Conservation (phyloP, 1,140 invertebrate genomes). For the Rhizoglyphus robini region DNA sequence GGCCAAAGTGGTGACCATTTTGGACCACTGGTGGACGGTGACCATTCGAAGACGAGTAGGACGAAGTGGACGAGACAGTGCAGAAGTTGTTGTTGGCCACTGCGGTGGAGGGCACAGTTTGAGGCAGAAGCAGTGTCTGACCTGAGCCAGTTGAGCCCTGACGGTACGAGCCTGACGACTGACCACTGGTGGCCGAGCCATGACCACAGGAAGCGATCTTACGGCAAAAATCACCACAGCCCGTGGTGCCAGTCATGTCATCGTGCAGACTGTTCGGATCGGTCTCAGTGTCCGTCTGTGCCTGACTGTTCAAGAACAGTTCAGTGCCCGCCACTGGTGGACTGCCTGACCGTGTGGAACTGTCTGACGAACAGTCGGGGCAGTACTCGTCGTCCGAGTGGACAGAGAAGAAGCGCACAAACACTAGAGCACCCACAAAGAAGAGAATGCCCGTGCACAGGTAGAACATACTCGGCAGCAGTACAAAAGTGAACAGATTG, state of each 20-base stretch:
- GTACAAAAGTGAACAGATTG: constrained; percentile 70
- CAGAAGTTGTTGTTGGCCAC: not conserved
- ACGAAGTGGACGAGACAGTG: not conserved
- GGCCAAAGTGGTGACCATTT: not conserved
- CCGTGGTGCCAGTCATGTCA: too few species aligned
- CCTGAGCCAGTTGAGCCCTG: not conserved
- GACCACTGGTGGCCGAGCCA: too few species aligned
- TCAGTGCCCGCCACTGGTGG: too few species aligned
- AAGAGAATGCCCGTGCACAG: constrained; percentile 86
- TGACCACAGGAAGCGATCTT: too few species aligned
- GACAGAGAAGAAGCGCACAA: not conserved
- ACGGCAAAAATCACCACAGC: not conserved
- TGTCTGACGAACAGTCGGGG: not conserved
- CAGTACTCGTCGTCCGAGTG: not conserved
- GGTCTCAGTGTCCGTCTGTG: too few species aligned
- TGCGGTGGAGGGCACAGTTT: not conserved
- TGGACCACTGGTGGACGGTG: not conserved
- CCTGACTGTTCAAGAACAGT: too few species aligned
- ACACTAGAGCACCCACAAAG: constrained; percentile 61
- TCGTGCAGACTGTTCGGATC: too few species aligned
- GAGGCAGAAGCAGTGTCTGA: not conserved
- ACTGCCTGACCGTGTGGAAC: too few species aligned
- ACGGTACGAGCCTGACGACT: too few species aligned
- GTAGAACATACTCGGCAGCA: constrained; percentile 79
- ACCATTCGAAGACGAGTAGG: not conserved